Conservation (phyloP, 2,888 invertebrate genomes). For the Agriopis leucophaearia region DNA sequence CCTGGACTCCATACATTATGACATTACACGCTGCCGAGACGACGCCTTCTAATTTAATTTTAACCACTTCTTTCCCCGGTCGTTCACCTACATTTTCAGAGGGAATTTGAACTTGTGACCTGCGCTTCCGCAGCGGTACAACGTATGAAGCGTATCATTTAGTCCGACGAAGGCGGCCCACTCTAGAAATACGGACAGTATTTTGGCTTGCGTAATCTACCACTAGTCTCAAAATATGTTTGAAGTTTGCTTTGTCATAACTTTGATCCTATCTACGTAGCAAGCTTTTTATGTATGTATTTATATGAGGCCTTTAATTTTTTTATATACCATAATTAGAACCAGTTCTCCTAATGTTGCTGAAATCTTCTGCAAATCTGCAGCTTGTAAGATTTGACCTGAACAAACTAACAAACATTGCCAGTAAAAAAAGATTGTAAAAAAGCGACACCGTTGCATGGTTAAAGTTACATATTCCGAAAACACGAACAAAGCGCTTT, state of each 20-base stretch:
- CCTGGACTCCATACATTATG: slow-evolving; percentile 35
- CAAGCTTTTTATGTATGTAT: too few species aligned
- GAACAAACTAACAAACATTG: too few species aligned
- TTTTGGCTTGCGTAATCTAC: not conserved
- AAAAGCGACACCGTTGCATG: too few species aligned
- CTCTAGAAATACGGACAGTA: slow-evolving; percentile 11
- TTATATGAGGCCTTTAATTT: too few species aligned
- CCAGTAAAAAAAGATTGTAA: too few species aligned
- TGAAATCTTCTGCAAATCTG: too few species aligned
- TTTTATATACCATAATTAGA: too few species aligned
- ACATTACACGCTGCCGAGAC: slow-evolving; percentile 47
- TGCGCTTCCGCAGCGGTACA: slow-evolving; percentile 58
- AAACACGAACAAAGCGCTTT: too few species aligned
- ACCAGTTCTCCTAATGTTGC: too few species aligned
- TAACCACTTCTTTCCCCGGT: slow-evolving; percentile 49
- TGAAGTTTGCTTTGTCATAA: not conserved
- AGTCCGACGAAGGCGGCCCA: slow-evolving; percentile 6
- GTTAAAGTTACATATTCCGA: too few species aligned
- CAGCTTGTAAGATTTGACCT: too few species aligned
- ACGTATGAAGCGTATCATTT: slow-evolving; percentile 32
- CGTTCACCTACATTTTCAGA: slow-evolving; percentile 59
- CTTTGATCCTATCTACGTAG: not conserved
- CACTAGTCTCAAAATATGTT: not conserved
- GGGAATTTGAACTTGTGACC: slow-evolving; percentile 68
- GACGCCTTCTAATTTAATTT: slow-evolving; percentile 61